Evolutionary conservation across 92 coral and sea anemone genomes (phyloP).

Genomic region (Pocillopora meandrina): DNA sequence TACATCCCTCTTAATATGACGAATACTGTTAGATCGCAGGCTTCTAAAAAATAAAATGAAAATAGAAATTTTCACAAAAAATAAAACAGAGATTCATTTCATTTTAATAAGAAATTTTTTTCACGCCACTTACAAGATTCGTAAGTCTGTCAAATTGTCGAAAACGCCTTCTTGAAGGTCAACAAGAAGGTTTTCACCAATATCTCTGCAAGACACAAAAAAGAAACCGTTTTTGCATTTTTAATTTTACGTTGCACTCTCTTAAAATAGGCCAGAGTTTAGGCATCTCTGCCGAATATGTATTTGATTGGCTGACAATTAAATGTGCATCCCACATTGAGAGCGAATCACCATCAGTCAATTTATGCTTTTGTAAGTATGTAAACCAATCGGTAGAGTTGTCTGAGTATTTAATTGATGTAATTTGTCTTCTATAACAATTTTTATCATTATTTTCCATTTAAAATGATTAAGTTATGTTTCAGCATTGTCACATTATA

Average conservation of each 20-base stretch:
- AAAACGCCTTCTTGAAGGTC: neutral
- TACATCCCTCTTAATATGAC: neutral
- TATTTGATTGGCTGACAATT: too few relatives aligned
- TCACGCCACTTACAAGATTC: neutral
- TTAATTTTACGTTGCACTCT: too few relatives aligned
- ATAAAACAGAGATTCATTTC: neutral
- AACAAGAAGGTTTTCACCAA: neutral
- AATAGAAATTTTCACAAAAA: neutral
- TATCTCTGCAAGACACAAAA: neutral
- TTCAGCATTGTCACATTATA: neutral
- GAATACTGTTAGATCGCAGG: constrained; percentile 1
- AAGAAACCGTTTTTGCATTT: neutral
- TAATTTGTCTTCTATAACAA: too few relatives aligned
- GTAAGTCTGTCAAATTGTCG: neutral
- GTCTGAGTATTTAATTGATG: too few relatives aligned
- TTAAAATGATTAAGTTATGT: too few relatives aligned
- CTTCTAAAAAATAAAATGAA: neutral
- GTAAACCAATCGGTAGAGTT: too few relatives aligned
- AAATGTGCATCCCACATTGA: neutral
- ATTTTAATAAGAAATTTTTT: neutral
- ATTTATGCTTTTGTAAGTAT: too few relatives aligned
- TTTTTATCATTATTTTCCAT: too few relatives aligned
- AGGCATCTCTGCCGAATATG: too few relatives aligned
- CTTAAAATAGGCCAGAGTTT: too few relatives aligned
- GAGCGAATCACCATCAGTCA: neutral